Evolutionary conservation across 1,140 invertebrate species (phyloP).

Genomic region (Drosophila melanica): DNA sequence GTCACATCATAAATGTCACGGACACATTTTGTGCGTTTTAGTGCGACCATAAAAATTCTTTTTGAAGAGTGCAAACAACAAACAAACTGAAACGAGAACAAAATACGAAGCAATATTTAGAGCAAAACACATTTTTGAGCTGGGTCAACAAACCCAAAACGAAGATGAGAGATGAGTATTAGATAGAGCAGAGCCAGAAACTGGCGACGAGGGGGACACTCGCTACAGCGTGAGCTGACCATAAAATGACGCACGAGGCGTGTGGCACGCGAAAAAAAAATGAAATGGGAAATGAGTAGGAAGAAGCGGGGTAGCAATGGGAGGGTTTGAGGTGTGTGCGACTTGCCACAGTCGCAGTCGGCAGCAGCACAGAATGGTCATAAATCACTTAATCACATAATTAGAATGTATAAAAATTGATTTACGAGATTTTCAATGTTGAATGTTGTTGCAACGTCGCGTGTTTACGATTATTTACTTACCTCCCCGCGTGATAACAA

Average conservation of each 20-base stretch:
- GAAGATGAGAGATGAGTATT: constrained; percentile 24
- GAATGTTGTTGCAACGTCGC: constrained; percentile 67
- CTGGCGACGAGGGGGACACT: constrained; percentile 5
- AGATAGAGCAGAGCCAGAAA: not conserved
- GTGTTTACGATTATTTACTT: constrained; percentile 76
- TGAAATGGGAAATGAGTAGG: not conserved
- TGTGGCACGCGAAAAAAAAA: constrained; percentile 27
- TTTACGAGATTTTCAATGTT: constrained; percentile 77
- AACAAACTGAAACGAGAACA: constrained; percentile 50
- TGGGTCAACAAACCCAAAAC: constrained; percentile 57
- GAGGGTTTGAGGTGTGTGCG: not conserved
- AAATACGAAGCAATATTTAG: constrained; percentile 33
- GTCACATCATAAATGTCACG: constrained; percentile 80
- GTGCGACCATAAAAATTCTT: constrained; percentile 66
- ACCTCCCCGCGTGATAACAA: constrained; percentile 31
- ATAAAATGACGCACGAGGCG: constrained; percentile 42
- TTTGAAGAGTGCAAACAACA: constrained; percentile 72
- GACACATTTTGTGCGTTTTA: constrained; percentile 73
- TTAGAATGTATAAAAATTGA: constrained; percentile 82
- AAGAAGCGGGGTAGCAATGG: not conserved
- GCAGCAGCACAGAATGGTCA: constrained; percentile 52
- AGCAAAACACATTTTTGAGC: constrained; percentile 49
- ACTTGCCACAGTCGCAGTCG: constrained; percentile 26
- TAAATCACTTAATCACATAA: constrained; percentile 83
- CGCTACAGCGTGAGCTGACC: constrained; percentile 46